Evolutionary conservation across 2,888 invertebrate genomes (phyloP).

Genomic region (Tenthredo amoena): DNA sequence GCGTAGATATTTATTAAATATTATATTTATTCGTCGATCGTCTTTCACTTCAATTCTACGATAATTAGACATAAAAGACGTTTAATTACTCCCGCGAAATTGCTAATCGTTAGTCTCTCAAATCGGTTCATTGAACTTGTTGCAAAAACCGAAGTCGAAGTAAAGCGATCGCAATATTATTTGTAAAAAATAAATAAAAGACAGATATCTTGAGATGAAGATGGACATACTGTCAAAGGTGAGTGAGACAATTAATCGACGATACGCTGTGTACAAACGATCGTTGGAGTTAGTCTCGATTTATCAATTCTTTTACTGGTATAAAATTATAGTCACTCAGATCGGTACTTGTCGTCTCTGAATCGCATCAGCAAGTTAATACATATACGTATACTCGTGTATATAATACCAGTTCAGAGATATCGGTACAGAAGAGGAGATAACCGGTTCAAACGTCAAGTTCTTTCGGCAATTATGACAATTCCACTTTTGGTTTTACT

Average conservation of each 20-base stretch:
- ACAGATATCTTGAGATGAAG: background rate
- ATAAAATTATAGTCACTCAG: background rate
- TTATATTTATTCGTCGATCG: background rate
- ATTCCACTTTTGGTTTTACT: background rate
- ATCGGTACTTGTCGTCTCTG: background rate
- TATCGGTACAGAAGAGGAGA: background rate
- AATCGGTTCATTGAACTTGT: background rate
- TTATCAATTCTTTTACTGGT: no score
- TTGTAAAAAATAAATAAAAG: background rate
- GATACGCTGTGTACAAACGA: background rate
- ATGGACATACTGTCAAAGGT: slow-evolving; percentile 46
- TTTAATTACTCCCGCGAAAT: background rate
- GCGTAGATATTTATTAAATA: background rate
- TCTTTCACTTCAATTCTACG: background rate
- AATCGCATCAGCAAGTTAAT: background rate
- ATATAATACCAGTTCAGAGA: background rate
- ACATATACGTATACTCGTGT: background rate
- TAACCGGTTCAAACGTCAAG: slow-evolving; percentile 42
- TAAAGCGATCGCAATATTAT: background rate
- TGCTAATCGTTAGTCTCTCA: background rate
- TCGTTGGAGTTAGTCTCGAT: no score
- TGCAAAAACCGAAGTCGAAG: background rate
- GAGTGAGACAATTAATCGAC: slow-evolving; percentile 14
- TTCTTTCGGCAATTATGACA: background rate
- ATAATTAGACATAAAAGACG: background rate